A percentile compares a stretch with the other conserved stretches of the same genome.
phyloP scores from a whole-genome alignment of 2,797 vertebrate species.

The Amniataba percoides region DNA sequence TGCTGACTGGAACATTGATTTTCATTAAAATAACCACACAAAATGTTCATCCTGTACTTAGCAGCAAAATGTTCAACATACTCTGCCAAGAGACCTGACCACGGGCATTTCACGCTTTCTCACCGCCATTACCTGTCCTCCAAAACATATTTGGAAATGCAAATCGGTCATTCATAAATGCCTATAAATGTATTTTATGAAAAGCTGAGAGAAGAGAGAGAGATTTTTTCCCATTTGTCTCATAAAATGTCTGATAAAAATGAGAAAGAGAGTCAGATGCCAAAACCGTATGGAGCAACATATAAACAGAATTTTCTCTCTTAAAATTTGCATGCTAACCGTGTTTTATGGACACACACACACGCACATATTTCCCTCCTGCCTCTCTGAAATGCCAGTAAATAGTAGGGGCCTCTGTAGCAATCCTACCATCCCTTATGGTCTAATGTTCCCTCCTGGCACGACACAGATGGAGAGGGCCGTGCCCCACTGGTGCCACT shows the following conservation, averaged over 20 bases:
- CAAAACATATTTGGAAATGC: no score
- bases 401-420: conserved; percentile 48
- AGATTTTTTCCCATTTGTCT: no score
- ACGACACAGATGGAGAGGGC: conserved; percentile 61
- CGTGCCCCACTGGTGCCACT: conserved; percentile 50
- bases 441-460: conserved; percentile 57
- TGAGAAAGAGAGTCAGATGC: conserved; percentile 10
- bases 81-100: neutral
- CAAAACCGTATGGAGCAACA: conserved; percentile 31
- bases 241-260: neutral
- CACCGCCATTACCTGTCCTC: no score
- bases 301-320: conserved; percentile 18
- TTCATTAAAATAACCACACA: neutral
- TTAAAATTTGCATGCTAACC: conserved; percentile 56
- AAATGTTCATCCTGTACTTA: neutral
- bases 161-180: no score
- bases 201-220: no score
- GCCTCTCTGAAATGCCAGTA: conserved; percentile 46
- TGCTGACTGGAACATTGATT: neutral
- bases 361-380: neutral
- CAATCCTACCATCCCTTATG: conserved; percentile 59
- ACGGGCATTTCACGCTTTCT: neutral
- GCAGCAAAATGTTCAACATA: neutral
- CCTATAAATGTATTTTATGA: no score
- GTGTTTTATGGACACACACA: conserved; percentile 12